Conservation (phyloP, 92 coral and sea anemone genomes). For the Palythoa caribaeorum region DNA sequence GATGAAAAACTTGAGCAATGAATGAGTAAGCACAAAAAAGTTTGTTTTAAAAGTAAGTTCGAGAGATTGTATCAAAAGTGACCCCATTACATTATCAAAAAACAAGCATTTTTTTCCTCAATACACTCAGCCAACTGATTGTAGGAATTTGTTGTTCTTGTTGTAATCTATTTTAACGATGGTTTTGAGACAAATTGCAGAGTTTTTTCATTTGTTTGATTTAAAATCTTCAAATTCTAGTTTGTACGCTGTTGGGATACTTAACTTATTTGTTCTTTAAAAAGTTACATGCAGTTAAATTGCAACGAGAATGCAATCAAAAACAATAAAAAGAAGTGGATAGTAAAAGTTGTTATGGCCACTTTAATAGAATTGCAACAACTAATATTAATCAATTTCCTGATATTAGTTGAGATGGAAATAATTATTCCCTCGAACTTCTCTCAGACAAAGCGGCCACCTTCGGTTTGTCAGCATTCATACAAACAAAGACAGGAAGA, state of each 20-base stretch:
- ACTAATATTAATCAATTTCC: background rate
- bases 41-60: too few relatives aligned
- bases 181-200: background rate
- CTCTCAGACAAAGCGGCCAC: background rate
- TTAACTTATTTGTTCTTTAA: background rate
- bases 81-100: too few relatives aligned
- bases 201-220: background rate
- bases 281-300: background rate
- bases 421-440: background rate
- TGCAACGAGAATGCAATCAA: background rate
- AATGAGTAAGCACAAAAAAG: too few relatives aligned
- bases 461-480: background rate
- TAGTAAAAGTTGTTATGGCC: background rate
- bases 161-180: too few relatives aligned
- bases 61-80: too few relatives aligned
- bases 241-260: background rate
- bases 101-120: too few relatives aligned
- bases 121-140: too few relatives aligned
- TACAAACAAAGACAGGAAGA: background rate
- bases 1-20: too few relatives aligned
- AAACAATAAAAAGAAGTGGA: background rate
- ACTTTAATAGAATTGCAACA: background rate
- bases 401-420: background rate
- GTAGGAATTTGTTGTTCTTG: too few relatives aligned
- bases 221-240: background rate